A percentile compares a stretch with the other conserved stretches of the same genome.
phyloP scores from a whole-genome alignment of 2,888 invertebrate genomes.

The Dermolepida albohirtum region DNA sequence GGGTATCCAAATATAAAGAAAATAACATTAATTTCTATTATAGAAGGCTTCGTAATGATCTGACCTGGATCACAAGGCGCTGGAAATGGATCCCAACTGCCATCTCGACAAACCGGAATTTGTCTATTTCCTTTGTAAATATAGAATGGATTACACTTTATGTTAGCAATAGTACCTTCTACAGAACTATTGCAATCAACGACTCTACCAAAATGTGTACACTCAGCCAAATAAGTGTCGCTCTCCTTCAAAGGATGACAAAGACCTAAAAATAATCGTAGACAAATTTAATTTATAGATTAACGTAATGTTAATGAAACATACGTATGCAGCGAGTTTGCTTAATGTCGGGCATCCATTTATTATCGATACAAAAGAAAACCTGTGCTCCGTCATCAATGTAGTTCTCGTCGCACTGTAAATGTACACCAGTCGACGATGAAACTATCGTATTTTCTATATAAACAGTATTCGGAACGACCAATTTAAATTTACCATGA shows the following conservation, averaged over 20 bases:
- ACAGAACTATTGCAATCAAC: conserved; percentile 2
- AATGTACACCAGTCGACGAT: neutral
- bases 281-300: neutral
- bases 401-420: neutral
- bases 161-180: conserved; percentile 12
- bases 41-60: conserved; percentile 9
- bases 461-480: neutral
- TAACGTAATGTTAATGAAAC: neutral
- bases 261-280: conserved; percentile 2
- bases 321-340: conserved; percentile 4
- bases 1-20: conserved; percentile 10
- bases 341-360: neutral
- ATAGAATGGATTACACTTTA: conserved; percentile 20
- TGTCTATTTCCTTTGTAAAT: neutral
- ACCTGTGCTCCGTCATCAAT: neutral
- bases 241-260: neutral
- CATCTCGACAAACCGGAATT: neutral
- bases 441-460: neutral
- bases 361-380: conserved; percentile 1
- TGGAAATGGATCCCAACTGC: neutral
- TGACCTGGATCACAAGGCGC: conserved; percentile 18
- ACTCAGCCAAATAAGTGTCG: conserved; percentile 12
- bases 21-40: neutral
- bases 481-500: neutral
- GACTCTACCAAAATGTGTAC: neutral